phyloP scores from a whole-genome alignment of 2,113 vertebrate species.

The Grus americana region DNA sequence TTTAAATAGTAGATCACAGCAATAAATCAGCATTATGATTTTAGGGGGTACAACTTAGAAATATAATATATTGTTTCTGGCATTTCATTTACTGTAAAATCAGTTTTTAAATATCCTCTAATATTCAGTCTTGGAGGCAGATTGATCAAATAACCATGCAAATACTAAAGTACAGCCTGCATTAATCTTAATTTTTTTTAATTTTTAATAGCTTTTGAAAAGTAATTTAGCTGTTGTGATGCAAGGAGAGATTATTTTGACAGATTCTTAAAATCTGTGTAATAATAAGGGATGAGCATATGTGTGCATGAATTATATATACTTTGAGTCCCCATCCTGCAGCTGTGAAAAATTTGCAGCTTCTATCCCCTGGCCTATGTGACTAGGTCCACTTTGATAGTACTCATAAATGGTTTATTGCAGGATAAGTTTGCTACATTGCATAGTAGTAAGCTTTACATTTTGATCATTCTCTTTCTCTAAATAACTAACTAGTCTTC shows the following conservation, averaged over 20 bases:
- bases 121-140: slow-evolving; percentile 36
- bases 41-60: slow-evolving; percentile 55
- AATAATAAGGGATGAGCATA: background rate
- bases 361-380: background rate
- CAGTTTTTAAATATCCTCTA: background rate
- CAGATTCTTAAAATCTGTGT: background rate
- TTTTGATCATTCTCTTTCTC: background rate
- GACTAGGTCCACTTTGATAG: background rate
- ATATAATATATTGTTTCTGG: slow-evolving; percentile 58
- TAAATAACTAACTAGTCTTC: background rate
- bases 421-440: background rate
- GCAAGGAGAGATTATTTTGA: background rate
- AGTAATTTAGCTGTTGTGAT: slow-evolving; percentile 14
- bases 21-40: slow-evolving; percentile 71
- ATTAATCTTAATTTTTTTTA: slow-evolving; percentile 3
- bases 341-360: background rate
- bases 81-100: slow-evolving; percentile 67
- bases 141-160: slow-evolving; percentile 57
- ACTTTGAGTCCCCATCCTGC: background rate
- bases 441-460: background rate
- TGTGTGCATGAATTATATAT: background rate
- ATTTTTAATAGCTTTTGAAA: slow-evolving; percentile 10
- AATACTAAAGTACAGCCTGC: background rate
- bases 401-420: background rate
- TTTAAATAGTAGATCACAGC: slow-evolving; percentile 69